Evolutionary conservation across 2,113 vertebrate species (phyloP), one percentile per base, ranked within the genome.

Genomic region (Tautogolabrus adspersus): DNA sequence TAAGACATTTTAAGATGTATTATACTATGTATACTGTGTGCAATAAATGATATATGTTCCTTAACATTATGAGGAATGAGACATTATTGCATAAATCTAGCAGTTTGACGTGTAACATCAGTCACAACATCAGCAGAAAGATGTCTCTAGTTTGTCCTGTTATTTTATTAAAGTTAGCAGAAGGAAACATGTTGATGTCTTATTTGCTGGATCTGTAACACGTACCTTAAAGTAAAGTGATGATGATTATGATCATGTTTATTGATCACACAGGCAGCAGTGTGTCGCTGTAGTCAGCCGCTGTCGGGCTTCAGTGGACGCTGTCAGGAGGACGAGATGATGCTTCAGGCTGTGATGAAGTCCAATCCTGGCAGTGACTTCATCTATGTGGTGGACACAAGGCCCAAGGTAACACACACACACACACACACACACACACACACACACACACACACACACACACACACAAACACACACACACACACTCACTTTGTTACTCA

Each of bases 231-330:
- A 6, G 30, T 5, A 1, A 5, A 34, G 30, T 34, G 30, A 34
- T 34, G 3, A 6, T 34, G 30, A 34, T 34, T 34, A 5, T 34
- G 30, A 34, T 6, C 30, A 6, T 34, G 5, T 23, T 42, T 63
- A 5, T 5, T 37, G 21, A 13, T 23, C 0, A 30, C 15, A 0
- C 77, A 99, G 98, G 97, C 97, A 0, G 96, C 97, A 15, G 96
- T 99, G 84, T 99, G 97, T 62, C 93, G 98, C 44, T 99, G 97
- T 82, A 99, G 97, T 89, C 97, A 99, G 90, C 98, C 98, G 6
- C 92, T 99, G 52, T 97, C 97, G 0, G 98, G 98, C 60, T 99
- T 99, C 86, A 99, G 96, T 12, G 97, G 96, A 52, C 96, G 98
- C 38, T 97, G 96, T 85, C 94, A 96, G 63, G 98, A 99, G 72